phyloP scores from a whole-genome alignment of 2,113 vertebrate genomes.

The Aleadryas rufinucha region DNA sequence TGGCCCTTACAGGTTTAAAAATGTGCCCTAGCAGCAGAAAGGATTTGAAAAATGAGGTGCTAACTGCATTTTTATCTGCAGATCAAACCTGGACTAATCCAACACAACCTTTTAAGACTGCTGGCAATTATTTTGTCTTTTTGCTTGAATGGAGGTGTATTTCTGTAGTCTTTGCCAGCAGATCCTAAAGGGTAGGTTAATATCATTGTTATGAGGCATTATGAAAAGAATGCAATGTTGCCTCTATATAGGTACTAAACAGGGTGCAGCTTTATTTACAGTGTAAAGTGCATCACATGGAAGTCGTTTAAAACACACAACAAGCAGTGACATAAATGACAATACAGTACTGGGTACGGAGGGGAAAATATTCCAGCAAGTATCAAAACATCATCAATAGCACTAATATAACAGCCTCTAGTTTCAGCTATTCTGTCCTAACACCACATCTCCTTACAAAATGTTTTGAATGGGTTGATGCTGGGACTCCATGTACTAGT shows the following conservation, averaged over 20 bases:
- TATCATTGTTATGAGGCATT: not conserved
- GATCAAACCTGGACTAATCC: not conserved
- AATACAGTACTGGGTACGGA: not conserved
- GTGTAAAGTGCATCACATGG: slow-evolving; percentile 62
- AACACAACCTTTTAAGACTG: not conserved
- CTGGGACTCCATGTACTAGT: not conserved
- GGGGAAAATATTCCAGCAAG: slow-evolving; percentile 8
- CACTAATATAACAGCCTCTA: slow-evolving; percentile 33
- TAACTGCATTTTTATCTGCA: not conserved
- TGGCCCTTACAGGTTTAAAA: not conserved
- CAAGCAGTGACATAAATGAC: slow-evolving; percentile 29
- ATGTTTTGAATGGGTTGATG: not conserved
- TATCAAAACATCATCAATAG: slow-evolving; percentile 38
- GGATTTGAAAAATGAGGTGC: not conserved
- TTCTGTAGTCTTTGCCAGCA: not conserved
- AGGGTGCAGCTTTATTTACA: slow-evolving; percentile 63
- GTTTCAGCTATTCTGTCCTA: slow-evolving; percentile 43
- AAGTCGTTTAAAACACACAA: slow-evolving; percentile 25
- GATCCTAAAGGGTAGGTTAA: not conserved
- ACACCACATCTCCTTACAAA: not conserved
- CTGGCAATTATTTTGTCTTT: not conserved
- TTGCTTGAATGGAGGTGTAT: not conserved
- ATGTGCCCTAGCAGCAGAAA: not conserved
- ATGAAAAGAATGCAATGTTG: not conserved
- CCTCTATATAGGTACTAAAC: slow-evolving; percentile 19